Base-by-base conservation (phyloP, 2,888 invertebrate species). In the Dolichopus griseipennis region DNA sequence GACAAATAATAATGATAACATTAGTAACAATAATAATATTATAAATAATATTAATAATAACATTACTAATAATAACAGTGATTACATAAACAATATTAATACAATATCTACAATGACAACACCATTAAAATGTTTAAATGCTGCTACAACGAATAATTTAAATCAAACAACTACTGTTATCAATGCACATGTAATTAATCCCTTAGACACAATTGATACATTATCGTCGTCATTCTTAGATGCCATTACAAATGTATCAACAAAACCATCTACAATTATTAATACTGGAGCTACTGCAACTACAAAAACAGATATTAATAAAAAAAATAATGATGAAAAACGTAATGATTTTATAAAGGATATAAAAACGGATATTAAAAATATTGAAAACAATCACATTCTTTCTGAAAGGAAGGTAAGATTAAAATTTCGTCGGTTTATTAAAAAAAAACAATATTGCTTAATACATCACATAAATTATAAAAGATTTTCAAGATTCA, bases 101-200 rank as follows among this genome's bases (percentile, higher is more conserved):
- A 21, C 15, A 27, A 64, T 21, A 61, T 37, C 21, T 20, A 67
- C 69, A 61, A 68, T 67, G 64, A 70, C 72, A 41, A 71, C 76
- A 37, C 12, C 21, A n/a, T 34, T 71, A 69, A 75, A 75, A 69
- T 77, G 76, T 66, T 78, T 76, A 69, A 78, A 77, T 71, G 77
- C 79, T 66, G 72, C 77, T 27, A 27, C 27, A 52, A 18, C 52
- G 18, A 52, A 52, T 52, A 52, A 52, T 52, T 18, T 52, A 18
- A 52, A 52, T 52, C 52, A 15, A 18, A n/a, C 15, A 52, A 6
- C 52, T 6, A 52, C 52, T 18, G n/a, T 52, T 52, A 12, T n/a
- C 9, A 52, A 52, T 52, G 15, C 52, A 52, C 52, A 52, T 52
- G 52, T 52, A 52, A 15, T 52, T 52, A 52, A n/a, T 52, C 15